Evolutionary conservation across 2,113 vertebrate species (phyloP).

Genomic region (Labeo catla): DNA sequence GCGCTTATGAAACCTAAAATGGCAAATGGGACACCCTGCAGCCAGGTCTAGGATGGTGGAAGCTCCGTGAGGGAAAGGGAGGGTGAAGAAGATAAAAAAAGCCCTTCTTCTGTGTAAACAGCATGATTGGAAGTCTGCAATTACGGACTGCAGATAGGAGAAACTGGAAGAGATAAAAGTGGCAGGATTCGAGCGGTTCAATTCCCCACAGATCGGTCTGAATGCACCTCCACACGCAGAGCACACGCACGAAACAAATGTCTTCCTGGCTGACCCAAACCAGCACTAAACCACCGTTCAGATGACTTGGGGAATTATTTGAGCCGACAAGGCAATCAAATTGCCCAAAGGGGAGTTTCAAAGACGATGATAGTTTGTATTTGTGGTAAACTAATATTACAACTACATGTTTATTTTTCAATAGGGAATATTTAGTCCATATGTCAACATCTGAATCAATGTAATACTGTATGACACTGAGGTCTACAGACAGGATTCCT

Average conservation of each 20-base stretch:
- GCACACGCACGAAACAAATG: conserved; percentile 66
- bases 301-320: neutral
- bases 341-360: conserved; percentile 18
- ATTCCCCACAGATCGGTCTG: conserved; percentile 68
- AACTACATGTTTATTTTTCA: conserved; percentile 17
- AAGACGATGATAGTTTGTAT: conserved; percentile 26
- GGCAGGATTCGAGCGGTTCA: conserved; percentile 66
- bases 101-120: conserved; percentile 62
- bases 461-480: conserved; percentile 10
- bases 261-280: conserved; percentile 10
- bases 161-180: conserved; percentile 66
- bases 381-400: conserved; percentile 26
- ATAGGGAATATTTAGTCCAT: conserved; percentile 5
- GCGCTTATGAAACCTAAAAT: neutral
- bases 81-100: conserved; percentile 39
- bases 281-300: conserved; percentile 7
- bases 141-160: conserved; percentile 70
- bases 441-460: conserved; percentile 37
- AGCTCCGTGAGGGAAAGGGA: conserved; percentile 19
- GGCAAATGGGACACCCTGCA: neutral
- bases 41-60: neutral
- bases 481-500: neutral
- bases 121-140: conserved; percentile 77
- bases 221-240: conserved; percentile 76
- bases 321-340: neutral